These are phyloP conservation scores for Perithous albicinctus DNA, from an alignment of 2,888 invertebrate genomes.

Conservation along the genomic window DNA sequence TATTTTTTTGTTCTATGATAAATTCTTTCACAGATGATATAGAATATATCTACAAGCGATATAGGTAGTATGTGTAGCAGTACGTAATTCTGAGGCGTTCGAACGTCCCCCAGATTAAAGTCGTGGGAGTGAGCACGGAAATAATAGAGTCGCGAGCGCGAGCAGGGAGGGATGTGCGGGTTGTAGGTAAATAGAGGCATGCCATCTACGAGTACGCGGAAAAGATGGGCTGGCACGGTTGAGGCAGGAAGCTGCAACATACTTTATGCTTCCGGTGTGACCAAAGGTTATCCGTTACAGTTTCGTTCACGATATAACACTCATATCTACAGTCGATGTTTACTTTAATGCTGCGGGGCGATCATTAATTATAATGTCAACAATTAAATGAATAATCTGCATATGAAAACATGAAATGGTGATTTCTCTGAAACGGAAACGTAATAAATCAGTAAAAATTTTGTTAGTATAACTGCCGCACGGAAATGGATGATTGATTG, in stretches of 20 bases:
- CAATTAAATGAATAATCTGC: background rate
- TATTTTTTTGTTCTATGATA: background rate
- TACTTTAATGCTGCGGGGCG: background rate
- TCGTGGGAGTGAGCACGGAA: constrained; percentile 61
- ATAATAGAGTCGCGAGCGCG: constrained; percentile 54
- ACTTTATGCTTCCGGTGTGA: constrained; percentile 59
- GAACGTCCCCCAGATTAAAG: constrained; percentile 56
- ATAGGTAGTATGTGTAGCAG: background rate
- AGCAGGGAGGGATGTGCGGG: constrained; percentile 11
- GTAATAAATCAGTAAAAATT: background rate
- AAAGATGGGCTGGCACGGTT: constrained; percentile 41
- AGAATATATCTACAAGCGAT: constrained; percentile 1
- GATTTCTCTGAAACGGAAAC: background rate
- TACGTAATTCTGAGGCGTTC: constrained; percentile 1
- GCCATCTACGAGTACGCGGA: constrained; percentile 16
- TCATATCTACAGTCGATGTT: background rate
- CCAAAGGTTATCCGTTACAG: background rate
- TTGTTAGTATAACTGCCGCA: too few species aligned
- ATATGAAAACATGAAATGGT: background rate
- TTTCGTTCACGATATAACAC: background rate
- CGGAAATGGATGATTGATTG: too few species aligned
- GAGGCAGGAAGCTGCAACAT: constrained; percentile 65
- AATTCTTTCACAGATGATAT: background rate
- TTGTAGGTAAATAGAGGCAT: constrained; percentile 54
- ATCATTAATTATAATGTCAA: background rate